phyloP scores from a whole-genome alignment of 2,113 vertebrate genomes.

The Rhinichthys klamathensis region DNA sequence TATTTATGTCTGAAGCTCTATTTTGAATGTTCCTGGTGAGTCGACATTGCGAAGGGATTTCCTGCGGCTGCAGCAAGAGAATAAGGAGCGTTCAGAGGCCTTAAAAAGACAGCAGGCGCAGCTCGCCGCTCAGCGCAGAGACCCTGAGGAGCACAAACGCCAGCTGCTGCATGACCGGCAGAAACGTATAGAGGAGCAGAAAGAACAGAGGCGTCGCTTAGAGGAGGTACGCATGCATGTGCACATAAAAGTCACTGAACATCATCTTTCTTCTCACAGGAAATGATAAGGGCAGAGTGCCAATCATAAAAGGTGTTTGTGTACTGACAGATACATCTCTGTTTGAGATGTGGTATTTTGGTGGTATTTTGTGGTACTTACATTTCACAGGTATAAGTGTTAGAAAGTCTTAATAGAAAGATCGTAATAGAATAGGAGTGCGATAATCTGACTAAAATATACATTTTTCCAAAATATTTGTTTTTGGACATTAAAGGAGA shows the following conservation, averaged over 20 bases:
- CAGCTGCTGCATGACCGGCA: conserved; percentile 89
- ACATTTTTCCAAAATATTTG: too few species aligned
- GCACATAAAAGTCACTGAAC: neutral
- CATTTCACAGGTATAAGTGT: too few species aligned
- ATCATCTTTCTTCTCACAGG: neutral
- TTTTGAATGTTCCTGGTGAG: conserved; percentile 91
- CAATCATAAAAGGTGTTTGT: neutral
- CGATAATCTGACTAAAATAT: too few species aligned
- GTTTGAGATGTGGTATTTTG: too few species aligned
- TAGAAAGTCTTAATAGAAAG: too few species aligned
- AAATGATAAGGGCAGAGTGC: neutral
- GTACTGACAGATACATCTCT: too few species aligned
- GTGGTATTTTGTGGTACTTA: too few species aligned
- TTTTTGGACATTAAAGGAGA: too few species aligned
- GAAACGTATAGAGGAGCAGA: conserved; percentile 90
- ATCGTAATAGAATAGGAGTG: too few species aligned
- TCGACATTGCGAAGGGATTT: conserved; percentile 89
- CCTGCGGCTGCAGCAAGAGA: conserved; percentile 90
- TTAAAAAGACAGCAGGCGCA: conserved; percentile 86
- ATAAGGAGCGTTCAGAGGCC: conserved; percentile 87
- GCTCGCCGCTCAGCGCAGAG: conserved; percentile 84
- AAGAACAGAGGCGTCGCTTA: conserved; percentile 86
- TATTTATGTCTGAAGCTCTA: conserved; percentile 75
- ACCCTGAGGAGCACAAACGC: conserved; percentile 90
- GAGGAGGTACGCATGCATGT: conserved; percentile 81